Conservation (phyloP, 2,797 vertebrate species). For the Notolabrus celidotus region DNA sequence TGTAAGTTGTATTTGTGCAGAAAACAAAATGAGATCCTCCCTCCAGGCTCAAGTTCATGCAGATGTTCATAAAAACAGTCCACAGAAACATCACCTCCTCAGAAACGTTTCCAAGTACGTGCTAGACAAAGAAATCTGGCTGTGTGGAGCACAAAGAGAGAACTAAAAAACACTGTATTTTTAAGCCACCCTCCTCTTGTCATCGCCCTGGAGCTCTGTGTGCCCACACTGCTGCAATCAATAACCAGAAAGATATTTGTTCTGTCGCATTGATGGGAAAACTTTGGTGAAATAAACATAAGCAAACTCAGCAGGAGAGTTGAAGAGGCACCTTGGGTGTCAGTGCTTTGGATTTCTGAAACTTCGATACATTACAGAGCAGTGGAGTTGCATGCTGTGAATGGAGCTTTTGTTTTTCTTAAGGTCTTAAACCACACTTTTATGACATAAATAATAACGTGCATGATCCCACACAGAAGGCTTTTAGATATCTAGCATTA, state of each 20-base stretch:
- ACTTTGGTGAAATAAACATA: not conserved
- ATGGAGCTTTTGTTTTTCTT: not conserved
- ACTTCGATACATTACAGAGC: slow-evolving; percentile 1
- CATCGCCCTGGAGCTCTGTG: not conserved
- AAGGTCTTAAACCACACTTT: not conserved
- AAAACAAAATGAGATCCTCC: no score
- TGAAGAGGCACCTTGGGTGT: slow-evolving; percentile 1
- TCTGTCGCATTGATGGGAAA: not conserved
- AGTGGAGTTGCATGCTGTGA: not conserved
- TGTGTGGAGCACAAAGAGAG: not conserved
- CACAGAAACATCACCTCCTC: no score
- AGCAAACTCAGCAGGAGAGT: slow-evolving; percentile 3
- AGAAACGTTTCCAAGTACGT: not conserved
- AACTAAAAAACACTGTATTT: not conserved
- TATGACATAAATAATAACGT: not conserved
- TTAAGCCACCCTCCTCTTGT: not conserved
- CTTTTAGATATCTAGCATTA: not conserved
- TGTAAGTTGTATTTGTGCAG: no score
- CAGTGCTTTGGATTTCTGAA: not conserved
- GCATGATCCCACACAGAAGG: not conserved
- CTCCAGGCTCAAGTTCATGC: no score
- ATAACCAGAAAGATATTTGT: not conserved
- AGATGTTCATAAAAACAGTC: no score
- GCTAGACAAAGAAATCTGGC: not conserved
- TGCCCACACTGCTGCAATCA: not conserved